Evolutionary conservation across 2,113 vertebrate genomes (phyloP).

Genomic region (Otus sunia): DNA sequence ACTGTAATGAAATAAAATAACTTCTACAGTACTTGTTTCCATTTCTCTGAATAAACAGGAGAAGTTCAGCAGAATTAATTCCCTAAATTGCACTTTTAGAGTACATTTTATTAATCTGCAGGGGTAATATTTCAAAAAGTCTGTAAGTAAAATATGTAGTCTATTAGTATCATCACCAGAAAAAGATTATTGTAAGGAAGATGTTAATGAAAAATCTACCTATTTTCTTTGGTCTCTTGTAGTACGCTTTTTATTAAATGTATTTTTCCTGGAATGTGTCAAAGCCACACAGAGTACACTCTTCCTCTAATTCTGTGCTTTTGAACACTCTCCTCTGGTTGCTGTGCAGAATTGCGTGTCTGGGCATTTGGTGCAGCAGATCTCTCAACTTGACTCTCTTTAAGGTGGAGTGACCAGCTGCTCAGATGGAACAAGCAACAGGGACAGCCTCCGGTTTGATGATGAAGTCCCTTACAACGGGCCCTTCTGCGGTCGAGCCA

Average conservation of each 20-base stretch:
- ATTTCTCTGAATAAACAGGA: conserved; percentile 49
- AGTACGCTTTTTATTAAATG: not conserved
- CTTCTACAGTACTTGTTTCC: conserved; percentile 43
- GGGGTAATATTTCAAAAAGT: conserved; percentile 26
- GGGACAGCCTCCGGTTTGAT: conserved; percentile 86
- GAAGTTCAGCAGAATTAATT: conserved; percentile 52
- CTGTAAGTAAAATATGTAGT: conserved; percentile 17
- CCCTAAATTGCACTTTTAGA: conserved; percentile 43
- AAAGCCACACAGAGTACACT: not conserved
- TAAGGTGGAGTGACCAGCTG: conserved; percentile 90
- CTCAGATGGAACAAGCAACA: conserved; percentile 86
- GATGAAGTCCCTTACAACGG: conserved; percentile 78
- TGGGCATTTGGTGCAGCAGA: not conserved
- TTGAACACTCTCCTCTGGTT: not conserved
- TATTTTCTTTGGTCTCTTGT: not conserved
- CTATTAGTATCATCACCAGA: conserved; percentile 19
- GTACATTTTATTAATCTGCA: conserved; percentile 44
- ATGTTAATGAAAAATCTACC: conserved; percentile 1
- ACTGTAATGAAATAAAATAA: conserved; percentile 49
- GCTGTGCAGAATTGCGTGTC: not conserved
- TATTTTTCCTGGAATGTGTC: not conserved
- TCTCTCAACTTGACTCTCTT: not conserved
- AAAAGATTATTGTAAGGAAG: conserved; percentile 27
- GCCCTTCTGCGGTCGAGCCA: conserved; percentile 85
- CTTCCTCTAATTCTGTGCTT: not conserved